Percentiles rank a stretch among this genome's conserved stretches.
phyloP scores from a whole-genome alignment of 2,113 vertebrate genomes.

The Silurus glanis region DNA sequence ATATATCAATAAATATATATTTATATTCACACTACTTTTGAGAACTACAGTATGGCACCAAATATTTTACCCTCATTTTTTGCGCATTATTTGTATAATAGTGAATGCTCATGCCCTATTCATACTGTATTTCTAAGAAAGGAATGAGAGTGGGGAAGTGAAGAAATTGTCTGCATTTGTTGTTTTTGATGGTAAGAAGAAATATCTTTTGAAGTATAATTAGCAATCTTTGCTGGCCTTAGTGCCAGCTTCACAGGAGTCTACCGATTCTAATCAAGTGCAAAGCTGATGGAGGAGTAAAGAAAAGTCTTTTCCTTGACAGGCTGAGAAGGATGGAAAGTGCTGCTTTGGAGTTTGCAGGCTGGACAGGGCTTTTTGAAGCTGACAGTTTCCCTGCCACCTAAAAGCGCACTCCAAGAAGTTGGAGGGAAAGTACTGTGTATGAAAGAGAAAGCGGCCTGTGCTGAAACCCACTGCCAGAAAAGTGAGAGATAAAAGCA shows the following conservation, averaged over 20 bases:
- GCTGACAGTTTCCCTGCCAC: slow-evolving; percentile 63
- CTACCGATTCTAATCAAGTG: slow-evolving; percentile 58
- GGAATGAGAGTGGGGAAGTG: background rate
- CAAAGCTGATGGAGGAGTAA: slow-evolving; percentile 54
- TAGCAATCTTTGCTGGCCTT: slow-evolving; percentile 45
- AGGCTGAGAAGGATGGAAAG: slow-evolving; percentile 53
- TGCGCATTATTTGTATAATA: slow-evolving; percentile 64
- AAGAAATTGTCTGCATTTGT: slow-evolving; percentile 30
- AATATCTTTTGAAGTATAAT: slow-evolving; percentile 6
- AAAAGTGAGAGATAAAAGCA: slow-evolving; percentile 57
- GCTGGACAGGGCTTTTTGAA: slow-evolving; percentile 62
- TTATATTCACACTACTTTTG: background rate
- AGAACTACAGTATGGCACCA: slow-evolving; percentile 49
- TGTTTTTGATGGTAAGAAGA: slow-evolving; percentile 35
- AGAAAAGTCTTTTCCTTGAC: slow-evolving; percentile 42
- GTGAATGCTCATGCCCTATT: slow-evolving; percentile 19
- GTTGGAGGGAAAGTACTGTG: slow-evolving; percentile 51
- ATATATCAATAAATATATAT: too few relatives aligned
- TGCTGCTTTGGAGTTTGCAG: slow-evolving; percentile 59
- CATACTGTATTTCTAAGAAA: slow-evolving; percentile 38
- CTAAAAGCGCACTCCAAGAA: slow-evolving; percentile 58
- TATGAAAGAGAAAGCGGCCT: slow-evolving; percentile 50
- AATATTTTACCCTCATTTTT: slow-evolving; percentile 65
- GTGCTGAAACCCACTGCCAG: slow-evolving; percentile 55
- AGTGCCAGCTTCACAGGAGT: slow-evolving; percentile 49